Evolutionary conservation across 35 echinoderm and acorn worm species (phyloP), one percentile per base, ranked within the genome.

Genomic region (Diadema setosum): DNA sequence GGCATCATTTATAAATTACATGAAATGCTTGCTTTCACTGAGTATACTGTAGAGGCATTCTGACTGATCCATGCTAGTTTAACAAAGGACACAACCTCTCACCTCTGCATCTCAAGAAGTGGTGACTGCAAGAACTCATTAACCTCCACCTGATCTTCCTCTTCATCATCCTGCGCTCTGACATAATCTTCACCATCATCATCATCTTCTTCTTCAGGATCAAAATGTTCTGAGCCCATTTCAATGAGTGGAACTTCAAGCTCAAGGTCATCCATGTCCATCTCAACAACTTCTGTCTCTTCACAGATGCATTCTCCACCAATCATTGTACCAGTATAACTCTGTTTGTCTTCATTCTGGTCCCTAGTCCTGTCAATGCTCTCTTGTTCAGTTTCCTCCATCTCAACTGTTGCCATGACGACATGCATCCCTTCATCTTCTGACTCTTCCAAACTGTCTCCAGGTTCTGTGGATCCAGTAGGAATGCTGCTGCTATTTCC

Each of bases 281-380:
- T 73, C n/a, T 85, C 50, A 9, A 49, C 64, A 26, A 58, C 29
- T 8, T 86, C 83, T 3, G 84, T 45, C 33, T 96, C 82, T 40
- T 93, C 58, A 43, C 90, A 96, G 0, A 80, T 85, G 20, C 90
- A 96, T n/a, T 65, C 70, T 42, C 81, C 88, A 15, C 49, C 74
- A 34, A 46, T 59, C 37, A 35, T 44, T 7, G 9, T 78, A 3
- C 73, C 73, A 67, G 30, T 67, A 67, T 5, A 12, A 4, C 63
- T 26, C 63, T 34, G 27, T 32, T 34, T 30, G 37, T 6, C 37
- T 26, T 26, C 27, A n/a, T 33, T 11, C 37, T 32, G 8, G 9
- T 0, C 63, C 21, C 63, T 67, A 67, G 63, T 67, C 26, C 63
- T 67, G 27, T 67, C 63, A 33, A 14, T 29, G 27, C 21, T 67